A percentile compares a stretch with the other conserved stretches of the same genome.
phyloP scores from a whole-genome alignment of 2,888 invertebrate species.

The Sinohyriopsis cumingii region DNA sequence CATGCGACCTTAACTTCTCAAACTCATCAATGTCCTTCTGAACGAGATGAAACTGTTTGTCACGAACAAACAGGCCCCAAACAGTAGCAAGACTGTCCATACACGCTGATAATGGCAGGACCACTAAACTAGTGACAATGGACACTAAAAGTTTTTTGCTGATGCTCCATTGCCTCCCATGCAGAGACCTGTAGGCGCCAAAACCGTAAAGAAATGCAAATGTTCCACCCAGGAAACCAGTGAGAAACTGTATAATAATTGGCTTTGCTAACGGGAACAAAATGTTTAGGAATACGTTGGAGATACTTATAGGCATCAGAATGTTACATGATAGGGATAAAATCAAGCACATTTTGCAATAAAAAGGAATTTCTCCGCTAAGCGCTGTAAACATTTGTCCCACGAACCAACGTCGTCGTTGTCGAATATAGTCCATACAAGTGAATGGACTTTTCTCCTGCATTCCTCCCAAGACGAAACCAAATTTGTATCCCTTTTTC shows the following conservation, averaged over 20 bases:
- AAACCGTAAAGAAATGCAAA: conserved; percentile 29
- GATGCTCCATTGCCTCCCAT: conserved; percentile 14
- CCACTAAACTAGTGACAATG: conserved; percentile 8
- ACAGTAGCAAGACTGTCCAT: conserved; percentile 14
- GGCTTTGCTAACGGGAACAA: conserved; percentile 21
- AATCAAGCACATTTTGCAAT: conserved; percentile 21
- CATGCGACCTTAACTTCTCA: too few relatives aligned
- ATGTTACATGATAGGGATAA: conserved; percentile 17
- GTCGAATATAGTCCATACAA: conserved; percentile 28
- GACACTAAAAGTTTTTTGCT: conserved; percentile 12
- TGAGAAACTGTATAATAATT: conserved; percentile 12
- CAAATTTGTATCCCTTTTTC: conserved; percentile 30
- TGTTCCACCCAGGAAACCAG: conserved; percentile 27
- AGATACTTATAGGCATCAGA: conserved; percentile 27
- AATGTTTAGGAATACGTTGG: conserved; percentile 17
- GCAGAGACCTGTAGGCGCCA: conserved; percentile 26
- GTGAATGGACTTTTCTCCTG: conserved; percentile 34
- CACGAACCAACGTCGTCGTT: conserved; percentile 32
- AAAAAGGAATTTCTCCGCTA: conserved; percentile 15
- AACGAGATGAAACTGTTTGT: conserved; percentile 16
- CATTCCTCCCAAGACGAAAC: conserved; percentile 33
- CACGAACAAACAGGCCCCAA: conserved; percentile 20
- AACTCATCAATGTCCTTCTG: conserved; percentile 15
- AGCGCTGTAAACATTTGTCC: conserved; percentile 20
- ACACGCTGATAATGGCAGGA: conserved; percentile 10